Evolutionary conservation across 2,113 vertebrate genomes (phyloP).

Genomic region (Ibidorhyncha struthersii): DNA sequence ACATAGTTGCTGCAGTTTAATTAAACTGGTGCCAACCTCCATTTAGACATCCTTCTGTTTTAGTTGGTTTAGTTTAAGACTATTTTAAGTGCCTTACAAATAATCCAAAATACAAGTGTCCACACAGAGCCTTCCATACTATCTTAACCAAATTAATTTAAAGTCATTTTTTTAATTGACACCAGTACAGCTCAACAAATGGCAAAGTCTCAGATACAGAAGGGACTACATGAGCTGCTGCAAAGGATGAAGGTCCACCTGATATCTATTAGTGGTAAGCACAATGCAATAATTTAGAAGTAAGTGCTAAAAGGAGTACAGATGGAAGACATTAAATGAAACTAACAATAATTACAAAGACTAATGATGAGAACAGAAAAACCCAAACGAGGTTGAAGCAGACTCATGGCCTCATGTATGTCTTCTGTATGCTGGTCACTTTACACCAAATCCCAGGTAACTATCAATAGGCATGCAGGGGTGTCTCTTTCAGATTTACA

Average conservation of each 20-base stretch:
- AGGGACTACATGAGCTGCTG: background rate
- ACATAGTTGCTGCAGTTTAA: constrained; percentile 50
- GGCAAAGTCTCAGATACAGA: background rate
- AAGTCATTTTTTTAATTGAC: constrained; percentile 29
- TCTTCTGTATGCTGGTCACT: background rate
- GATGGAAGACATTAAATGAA: background rate
- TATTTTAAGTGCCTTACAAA: constrained; percentile 43
- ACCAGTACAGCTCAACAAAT: background rate
- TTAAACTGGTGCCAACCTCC: constrained; percentile 56
- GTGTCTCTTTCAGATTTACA: background rate
- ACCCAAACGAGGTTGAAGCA: background rate
- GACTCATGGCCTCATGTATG: background rate
- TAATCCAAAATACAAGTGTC: constrained; percentile 25
- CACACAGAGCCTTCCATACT: background rate
- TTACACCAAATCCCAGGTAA: background rate
- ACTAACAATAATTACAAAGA: constrained; percentile 16
- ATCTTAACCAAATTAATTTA: background rate
- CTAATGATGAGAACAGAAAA: background rate
- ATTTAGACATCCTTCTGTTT: constrained; percentile 60
- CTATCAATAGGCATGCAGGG: background rate
- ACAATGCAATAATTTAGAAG: constrained; percentile 29
- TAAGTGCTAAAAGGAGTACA: constrained; percentile 22
- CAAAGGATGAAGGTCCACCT: constrained; percentile 17
- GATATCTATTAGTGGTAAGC: constrained; percentile 21
- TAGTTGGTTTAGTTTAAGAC: constrained; percentile 31